Evolutionary conservation across 2,888 invertebrate species (phyloP), one percentile per base, ranked within the genome.

Genomic region (Peribatodes rhomboidaria): DNA sequence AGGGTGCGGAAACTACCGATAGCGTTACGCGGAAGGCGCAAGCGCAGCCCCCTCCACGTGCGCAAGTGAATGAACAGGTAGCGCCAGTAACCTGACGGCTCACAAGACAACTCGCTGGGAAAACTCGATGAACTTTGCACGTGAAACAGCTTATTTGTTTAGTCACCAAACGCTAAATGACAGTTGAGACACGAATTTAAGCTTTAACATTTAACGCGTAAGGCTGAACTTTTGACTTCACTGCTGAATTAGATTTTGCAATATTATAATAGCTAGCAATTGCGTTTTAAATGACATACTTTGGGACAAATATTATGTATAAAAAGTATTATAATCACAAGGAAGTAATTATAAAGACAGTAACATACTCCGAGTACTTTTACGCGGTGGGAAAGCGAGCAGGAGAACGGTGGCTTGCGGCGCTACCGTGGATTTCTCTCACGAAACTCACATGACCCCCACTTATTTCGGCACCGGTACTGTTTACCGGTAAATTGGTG

Each of bases 1-100:
- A 87, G 92, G 92, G 91, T 92, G 92, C 91, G 87, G 90, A 90
- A 89, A 89, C 91, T 90, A 88, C 91, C 91, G 92, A 92, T 90
- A 90, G 90, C 85, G 85, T 90, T 92, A 93, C 92, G 89, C 92
- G 91, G 92, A 92, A 92, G 92, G 87, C 88, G 85, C 80, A 78
- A 84, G 80, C 86, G 82, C 87, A 89, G 85, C 88, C 88, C 79
- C 87, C 88, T 81, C 90, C 90, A 90, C 82, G 87, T 85, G 87
- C 83, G 73, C 81, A 77, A 74, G 75, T 88, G 83, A 91, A 89
- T 89, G 89, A 86, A 89, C 92, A 91, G 91, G 92, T 91, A 90
- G 91, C 91, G 77, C 78, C 81, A 81, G 84, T 83, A 82, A 84
- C 81, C 83, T 80, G 82, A 78, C 79, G 78, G 77, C 77, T 73